phyloP scores from a whole-genome alignment of 2,797 vertebrate species.

The Sibirionetta formosa region DNA sequence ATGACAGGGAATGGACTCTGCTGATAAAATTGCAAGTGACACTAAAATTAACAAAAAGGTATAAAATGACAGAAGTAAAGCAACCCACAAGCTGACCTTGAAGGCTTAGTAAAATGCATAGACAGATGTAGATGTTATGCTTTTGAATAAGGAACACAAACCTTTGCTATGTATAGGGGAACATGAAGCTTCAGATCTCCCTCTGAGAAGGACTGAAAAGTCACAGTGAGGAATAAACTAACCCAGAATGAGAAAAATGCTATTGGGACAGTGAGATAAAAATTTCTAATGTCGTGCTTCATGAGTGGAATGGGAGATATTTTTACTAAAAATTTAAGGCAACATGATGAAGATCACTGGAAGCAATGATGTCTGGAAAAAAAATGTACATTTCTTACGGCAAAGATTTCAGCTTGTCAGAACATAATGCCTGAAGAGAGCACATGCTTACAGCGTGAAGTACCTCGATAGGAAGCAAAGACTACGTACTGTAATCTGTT shows the following conservation, averaged over 20 bases:
- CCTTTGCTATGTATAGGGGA: neutral
- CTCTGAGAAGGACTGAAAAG: neutral
- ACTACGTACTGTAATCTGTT: neutral
- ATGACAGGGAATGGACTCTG: neutral
- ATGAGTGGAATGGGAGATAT: neutral
- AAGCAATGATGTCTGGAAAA: neutral
- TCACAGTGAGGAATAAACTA: neutral
- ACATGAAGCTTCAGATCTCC: rapidly evolving
- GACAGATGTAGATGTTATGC: neutral
- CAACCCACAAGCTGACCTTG: neutral
- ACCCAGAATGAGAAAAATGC: neutral
- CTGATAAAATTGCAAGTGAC: neutral
- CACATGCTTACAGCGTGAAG: neutral
- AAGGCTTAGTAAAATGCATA: neutral
- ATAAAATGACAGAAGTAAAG: neutral
- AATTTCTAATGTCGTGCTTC: neutral
- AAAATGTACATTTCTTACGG: neutral
- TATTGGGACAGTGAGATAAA: neutral
- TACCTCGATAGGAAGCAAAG: neutral
- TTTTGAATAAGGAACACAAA: neutral
- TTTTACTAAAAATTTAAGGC: neutral
- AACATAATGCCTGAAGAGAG: neutral
- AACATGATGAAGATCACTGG: neutral
- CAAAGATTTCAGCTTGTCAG: neutral
- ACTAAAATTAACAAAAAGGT: neutral